Evolutionary conservation across 2,888 invertebrate species (phyloP).

Genomic region (Allacma fusca): DNA sequence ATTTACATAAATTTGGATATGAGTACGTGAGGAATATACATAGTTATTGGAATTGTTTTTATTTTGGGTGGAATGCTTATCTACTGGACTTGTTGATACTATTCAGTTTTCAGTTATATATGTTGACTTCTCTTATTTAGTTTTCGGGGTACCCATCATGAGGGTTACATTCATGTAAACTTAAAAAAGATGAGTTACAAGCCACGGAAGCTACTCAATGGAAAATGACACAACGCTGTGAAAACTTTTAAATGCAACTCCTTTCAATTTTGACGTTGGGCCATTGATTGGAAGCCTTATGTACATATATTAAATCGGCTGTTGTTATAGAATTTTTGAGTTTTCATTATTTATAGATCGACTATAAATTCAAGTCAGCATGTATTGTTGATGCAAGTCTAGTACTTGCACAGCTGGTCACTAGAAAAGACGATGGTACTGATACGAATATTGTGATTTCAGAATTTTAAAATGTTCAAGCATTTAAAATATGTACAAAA

Average conservation of each 20-base stretch:
- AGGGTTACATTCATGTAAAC: not conserved
- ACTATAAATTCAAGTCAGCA: too few relatives aligned
- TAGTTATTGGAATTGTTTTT: too few relatives aligned
- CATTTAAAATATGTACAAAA: too few relatives aligned
- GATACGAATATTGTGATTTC: too few relatives aligned
- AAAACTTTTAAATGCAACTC: not conserved
- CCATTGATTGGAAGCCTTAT: not conserved
- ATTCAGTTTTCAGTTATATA: too few relatives aligned
- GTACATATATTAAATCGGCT: not conserved
- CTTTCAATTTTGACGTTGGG: not conserved
- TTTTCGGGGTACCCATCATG: conserved; percentile 1
- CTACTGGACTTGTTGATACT: too few relatives aligned
- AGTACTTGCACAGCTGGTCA: too few relatives aligned
- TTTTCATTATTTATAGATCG: too few relatives aligned
- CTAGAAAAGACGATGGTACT: too few relatives aligned
- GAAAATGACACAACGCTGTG: not conserved
- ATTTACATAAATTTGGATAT: conserved; percentile 10
- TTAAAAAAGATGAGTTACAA: not conserved
- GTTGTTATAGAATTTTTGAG: not conserved
- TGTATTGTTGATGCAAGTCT: too few relatives aligned
- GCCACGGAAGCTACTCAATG: not conserved
- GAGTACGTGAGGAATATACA: conserved; percentile 13
- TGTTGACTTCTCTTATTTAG: not conserved
- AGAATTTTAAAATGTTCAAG: too few relatives aligned
- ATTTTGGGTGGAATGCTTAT: too few relatives aligned